Evolutionary conservation across 1,140 invertebrate genomes (phyloP).

Genomic region (Nixonia krombeini): DNA sequence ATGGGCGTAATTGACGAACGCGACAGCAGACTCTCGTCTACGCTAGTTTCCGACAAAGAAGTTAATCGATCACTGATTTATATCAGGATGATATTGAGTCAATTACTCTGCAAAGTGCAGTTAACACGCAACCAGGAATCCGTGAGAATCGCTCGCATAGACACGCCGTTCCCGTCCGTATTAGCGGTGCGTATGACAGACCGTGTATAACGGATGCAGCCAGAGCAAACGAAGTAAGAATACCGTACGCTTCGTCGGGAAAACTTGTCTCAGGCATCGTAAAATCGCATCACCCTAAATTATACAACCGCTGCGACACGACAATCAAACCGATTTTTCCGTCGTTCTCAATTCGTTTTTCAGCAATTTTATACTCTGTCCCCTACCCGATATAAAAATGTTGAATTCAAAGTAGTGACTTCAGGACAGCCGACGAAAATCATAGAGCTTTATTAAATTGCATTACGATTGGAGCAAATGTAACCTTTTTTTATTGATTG

Average conservation of each 20-base stretch:
- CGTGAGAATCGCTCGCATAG: background rate
- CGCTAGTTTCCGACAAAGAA: no score
- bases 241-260: constrained; percentile 23
- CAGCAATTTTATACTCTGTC: constrained; percentile 1
- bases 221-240: constrained; percentile 20
- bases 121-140: background rate
- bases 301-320: constrained; percentile 3
- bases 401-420: no score
- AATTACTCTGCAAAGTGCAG: constrained; percentile 15
- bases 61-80: constrained; percentile 36
- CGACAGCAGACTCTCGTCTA: no score
- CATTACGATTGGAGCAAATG: no score
- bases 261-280: constrained; percentile 16
- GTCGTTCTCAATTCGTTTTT: background rate
- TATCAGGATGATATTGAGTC: constrained; percentile 35
- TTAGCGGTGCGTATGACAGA: constrained; percentile 22
- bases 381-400: no score
- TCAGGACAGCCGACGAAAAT: no score
- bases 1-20: no score
- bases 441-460: no score
- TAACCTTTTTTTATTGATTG: no score
- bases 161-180: constrained; percentile 25
- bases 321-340: constrained; percentile 13
- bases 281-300: constrained; percentile 23
- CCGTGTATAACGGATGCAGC: constrained; percentile 10